phyloP scores from a whole-genome alignment of 2,888 invertebrate species.

The Harpalus rufipes region DNA sequence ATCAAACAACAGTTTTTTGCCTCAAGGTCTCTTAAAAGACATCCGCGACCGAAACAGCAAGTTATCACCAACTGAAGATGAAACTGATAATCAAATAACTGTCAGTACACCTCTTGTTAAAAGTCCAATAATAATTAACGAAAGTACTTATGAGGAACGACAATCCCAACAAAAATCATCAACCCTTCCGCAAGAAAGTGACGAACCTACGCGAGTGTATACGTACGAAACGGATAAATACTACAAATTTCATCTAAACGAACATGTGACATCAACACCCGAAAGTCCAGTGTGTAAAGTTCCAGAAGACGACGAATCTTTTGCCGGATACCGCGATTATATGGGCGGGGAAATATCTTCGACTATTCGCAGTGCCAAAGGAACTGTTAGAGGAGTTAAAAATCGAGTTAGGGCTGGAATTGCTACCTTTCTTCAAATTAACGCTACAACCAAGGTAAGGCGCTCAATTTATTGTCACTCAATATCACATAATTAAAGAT shows the following conservation, averaged over 20 bases:
- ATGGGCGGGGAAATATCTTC: constrained; percentile 83
- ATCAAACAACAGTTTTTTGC: constrained; percentile 80
- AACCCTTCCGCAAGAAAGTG: constrained; percentile 69
- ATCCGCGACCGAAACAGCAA: constrained; percentile 83
- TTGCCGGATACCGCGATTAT: constrained; percentile 88
- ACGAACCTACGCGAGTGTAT: constrained; percentile 78
- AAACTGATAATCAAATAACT: constrained; percentile 70
- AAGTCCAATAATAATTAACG: constrained; percentile 78
- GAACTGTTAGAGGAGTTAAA: constrained; percentile 95
- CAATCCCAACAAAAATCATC: constrained; percentile 77
- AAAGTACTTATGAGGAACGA: constrained; percentile 85
- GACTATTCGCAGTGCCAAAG: constrained; percentile 93
- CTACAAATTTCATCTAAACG: constrained; percentile 91
- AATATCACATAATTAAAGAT: no score
- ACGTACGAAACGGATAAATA: constrained; percentile 88
- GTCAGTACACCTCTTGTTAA: neutral
- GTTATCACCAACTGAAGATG: constrained; percentile 73
- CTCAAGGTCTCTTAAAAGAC: constrained; percentile 84
- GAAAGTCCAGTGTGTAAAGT: constrained; percentile 75
- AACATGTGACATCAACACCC: constrained; percentile 79
- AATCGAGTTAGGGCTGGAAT: constrained; percentile 96
- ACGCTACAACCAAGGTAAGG: constrained; percentile 83
- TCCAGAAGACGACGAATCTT: constrained; percentile 82
- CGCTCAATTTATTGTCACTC: no score
- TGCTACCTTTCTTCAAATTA: constrained; percentile 94